These are phyloP conservation scores for Motacilla tschutschensis DNA, from an alignment of 2,113 vertebrate species.

Conservation along the genomic window DNA sequence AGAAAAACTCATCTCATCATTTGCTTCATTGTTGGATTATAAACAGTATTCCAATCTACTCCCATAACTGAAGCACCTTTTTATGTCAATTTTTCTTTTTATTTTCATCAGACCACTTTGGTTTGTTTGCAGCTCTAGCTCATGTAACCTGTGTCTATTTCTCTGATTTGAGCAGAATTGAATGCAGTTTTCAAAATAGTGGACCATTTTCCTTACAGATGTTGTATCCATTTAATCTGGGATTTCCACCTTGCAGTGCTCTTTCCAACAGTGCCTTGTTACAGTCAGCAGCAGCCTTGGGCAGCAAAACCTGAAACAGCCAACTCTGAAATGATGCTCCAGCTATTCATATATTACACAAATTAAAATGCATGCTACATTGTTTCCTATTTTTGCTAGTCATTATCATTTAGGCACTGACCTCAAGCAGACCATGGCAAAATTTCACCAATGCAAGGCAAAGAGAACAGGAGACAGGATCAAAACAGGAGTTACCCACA, in stretches of 20 bases:
- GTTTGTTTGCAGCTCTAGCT: background rate
- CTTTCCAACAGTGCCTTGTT: background rate
- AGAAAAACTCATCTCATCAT: background rate
- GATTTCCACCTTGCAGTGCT: background rate
- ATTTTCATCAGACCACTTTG: background rate
- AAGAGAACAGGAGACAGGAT: background rate
- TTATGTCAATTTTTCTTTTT: background rate
- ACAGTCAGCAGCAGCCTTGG: background rate
- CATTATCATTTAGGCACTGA: background rate
- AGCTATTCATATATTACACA: background rate
- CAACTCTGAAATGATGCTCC: background rate
- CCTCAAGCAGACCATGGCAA: background rate
- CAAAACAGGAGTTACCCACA: background rate
- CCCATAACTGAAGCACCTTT: background rate
- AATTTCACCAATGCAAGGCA: background rate
- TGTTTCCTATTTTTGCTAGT: background rate
- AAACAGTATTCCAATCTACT: background rate
- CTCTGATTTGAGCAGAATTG: background rate
- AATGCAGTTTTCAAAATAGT: background rate
- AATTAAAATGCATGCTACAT: background rate
- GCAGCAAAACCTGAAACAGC: background rate
- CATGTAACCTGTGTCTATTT: background rate
- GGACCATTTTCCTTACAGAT: background rate
- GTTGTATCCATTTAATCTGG: background rate
- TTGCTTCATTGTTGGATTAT: background rate